Evolutionary conservation across 37 sponge, comb jelly and placozoan genomes (phyloP).

Genomic region (Axinella damicornis): DNA sequence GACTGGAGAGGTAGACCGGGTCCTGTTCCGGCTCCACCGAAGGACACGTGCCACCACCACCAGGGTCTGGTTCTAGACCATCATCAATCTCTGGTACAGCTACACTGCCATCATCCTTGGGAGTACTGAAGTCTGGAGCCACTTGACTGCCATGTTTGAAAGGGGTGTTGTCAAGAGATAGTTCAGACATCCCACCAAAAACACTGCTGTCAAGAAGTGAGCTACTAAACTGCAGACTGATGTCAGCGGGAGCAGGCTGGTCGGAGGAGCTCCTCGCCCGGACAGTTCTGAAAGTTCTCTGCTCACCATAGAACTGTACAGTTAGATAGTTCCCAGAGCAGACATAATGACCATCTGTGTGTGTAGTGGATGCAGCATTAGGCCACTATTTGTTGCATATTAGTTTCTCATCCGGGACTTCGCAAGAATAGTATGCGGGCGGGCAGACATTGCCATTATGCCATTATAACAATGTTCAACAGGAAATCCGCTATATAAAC

Average conservation of each 20-base stretch:
- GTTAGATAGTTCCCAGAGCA: conserved; percentile 21
- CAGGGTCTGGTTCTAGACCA: neutral
- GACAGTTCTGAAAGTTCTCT: conserved; percentile 13
- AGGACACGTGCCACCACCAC: neutral
- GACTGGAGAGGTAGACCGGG: neutral
- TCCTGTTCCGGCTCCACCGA: neutral
- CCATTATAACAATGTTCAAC: too few relatives aligned
- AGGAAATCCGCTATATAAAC: too few relatives aligned
- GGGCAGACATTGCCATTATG: too few relatives aligned
- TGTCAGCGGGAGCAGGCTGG: neutral
- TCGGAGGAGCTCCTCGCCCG: neutral
- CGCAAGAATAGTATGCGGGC: too few relatives aligned
- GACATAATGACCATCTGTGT: conserved; percentile 54
- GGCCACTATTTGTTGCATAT: too few relatives aligned
- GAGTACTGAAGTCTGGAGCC: neutral
- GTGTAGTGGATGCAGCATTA: neutral
- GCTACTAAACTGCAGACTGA: neutral
- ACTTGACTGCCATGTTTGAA: neutral
- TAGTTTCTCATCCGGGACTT: too few relatives aligned
- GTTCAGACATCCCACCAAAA: neutral
- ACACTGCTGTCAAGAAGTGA: neutral
- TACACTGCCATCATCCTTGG: conserved; percentile 8
- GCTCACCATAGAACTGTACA: conserved; percentile 50
- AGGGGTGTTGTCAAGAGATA: neutral
- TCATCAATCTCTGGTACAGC: neutral